These are phyloP conservation scores for Ptychochromis oligacanthus DNA, from an alignment of 2,113 vertebrate genomes.

Conservation along the genomic window DNA sequence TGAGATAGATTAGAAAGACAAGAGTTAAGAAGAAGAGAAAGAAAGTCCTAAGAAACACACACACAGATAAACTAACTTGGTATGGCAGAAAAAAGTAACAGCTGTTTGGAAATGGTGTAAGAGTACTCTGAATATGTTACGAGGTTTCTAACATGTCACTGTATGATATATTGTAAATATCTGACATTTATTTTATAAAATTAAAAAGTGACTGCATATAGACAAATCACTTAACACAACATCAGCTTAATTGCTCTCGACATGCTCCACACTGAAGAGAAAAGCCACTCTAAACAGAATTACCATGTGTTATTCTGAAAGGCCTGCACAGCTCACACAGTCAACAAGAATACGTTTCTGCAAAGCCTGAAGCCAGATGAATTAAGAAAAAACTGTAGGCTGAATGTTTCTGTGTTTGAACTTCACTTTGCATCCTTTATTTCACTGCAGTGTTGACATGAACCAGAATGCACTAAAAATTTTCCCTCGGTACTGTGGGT, in stretches of 20 bases:
- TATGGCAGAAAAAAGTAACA: neutral
- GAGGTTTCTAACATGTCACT: neutral
- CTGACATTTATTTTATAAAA: neutral
- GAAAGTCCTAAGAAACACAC: neutral
- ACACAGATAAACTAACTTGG: neutral
- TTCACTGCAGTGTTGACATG: slow-evolving; percentile 35
- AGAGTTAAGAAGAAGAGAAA: neutral
- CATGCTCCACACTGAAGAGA: slow-evolving; percentile 1
- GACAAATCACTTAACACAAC: slow-evolving; percentile 3
- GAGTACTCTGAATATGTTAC: neutral
- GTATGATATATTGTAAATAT: neutral
- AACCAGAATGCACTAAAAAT: slow-evolving; percentile 29
- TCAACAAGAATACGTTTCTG: slow-evolving; percentile 8
- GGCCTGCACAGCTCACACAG: slow-evolving; percentile 11
- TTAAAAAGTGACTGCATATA: neutral
- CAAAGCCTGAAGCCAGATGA: slow-evolving; percentile 27
- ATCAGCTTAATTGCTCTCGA: slow-evolving; percentile 18
- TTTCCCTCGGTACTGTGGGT: slow-evolving; percentile 14
- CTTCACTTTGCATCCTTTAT: slow-evolving; percentile 42
- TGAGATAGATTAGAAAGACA: slow-evolving; percentile 1
- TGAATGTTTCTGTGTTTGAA: slow-evolving; percentile 50
- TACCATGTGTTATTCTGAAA: slow-evolving; percentile 29
- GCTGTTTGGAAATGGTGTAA: neutral
- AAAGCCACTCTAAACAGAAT: slow-evolving; percentile 40
- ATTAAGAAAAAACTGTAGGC: slow-evolving; percentile 31